phyloP scores from a whole-genome alignment of 1,140 invertebrate genomes.

The Helicoverpa armigera region DNA sequence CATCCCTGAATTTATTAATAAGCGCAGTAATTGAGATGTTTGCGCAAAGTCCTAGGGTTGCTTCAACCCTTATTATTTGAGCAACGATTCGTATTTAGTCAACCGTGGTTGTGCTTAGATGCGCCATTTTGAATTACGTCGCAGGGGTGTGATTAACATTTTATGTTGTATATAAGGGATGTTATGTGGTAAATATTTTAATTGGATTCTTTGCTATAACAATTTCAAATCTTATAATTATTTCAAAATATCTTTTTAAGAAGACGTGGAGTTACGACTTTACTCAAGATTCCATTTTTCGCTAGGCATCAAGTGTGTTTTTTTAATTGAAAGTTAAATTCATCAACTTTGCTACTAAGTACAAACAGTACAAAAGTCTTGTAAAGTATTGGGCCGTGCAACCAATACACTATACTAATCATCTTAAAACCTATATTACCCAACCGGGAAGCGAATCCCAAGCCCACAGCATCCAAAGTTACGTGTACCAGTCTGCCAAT shows the following conservation, averaged over 20 bases:
- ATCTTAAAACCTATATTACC: not conserved
- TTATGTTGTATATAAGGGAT: no score
- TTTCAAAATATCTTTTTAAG: no score
- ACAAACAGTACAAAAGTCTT: no score
- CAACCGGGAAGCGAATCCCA: slow-evolving; percentile 13
- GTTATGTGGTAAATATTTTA: not conserved
- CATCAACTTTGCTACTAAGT: no score
- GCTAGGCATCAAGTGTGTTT: no score
- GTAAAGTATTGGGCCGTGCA: no score
- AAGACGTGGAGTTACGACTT: no score
- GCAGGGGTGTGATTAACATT: slow-evolving; percentile 33
- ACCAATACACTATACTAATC: no score
- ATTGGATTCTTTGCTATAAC: not conserved
- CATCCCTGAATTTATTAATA: slow-evolving; percentile 71
- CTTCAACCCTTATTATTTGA: slow-evolving; percentile 64
- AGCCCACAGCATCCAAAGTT: not conserved
- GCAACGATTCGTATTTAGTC: slow-evolving; percentile 67
- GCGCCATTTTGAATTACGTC: slow-evolving; percentile 61
- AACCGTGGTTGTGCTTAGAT: slow-evolving; percentile 70
- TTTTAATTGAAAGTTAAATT: no score
- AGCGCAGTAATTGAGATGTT: slow-evolving; percentile 77
- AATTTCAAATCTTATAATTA: no score
- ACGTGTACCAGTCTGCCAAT: slow-evolving; percentile 1
- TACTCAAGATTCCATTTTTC: no score
- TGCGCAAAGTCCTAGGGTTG: slow-evolving; percentile 58